phyloP scores from a whole-genome alignment of 1,140 invertebrate species.

The Cepaea nemoralis region DNA sequence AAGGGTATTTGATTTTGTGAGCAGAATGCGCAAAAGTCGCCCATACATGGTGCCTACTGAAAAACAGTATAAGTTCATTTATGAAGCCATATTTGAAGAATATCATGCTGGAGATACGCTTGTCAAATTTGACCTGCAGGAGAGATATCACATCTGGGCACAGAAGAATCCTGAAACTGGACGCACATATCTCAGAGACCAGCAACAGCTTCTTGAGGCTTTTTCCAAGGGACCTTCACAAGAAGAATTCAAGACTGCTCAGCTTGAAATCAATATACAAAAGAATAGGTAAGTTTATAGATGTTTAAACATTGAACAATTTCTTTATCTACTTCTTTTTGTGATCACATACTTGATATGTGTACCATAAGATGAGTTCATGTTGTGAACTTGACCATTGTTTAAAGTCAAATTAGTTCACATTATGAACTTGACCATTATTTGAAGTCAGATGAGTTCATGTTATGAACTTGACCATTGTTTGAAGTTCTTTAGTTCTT shows the following conservation, averaged over 20 bases:
- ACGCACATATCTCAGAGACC: conserved; percentile 62
- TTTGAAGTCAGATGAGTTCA: no score
- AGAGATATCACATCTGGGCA: conserved; percentile 56
- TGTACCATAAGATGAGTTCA: no score
- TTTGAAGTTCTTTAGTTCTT: no score
- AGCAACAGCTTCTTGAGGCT: conserved; percentile 60
- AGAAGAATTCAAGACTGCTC: conserved; percentile 49
- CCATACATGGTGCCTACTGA: conserved; percentile 67
- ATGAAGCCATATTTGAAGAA: conserved; percentile 67
- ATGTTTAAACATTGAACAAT: no score
- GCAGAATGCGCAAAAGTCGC: conserved; percentile 61
- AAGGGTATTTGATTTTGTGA: conserved; percentile 65
- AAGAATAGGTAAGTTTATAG: conserved; percentile 57
- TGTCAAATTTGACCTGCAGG: conserved; percentile 55
- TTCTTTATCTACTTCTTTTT: no score
- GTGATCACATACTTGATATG: no score
- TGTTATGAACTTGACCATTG: no score
- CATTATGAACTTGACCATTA: no score
- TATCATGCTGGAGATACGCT: conserved; percentile 58
- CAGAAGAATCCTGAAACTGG: conserved; percentile 56
- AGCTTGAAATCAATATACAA: conserved; percentile 51
- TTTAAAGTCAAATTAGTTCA: no score
- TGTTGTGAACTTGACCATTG: no score
- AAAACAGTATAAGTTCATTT: conserved; percentile 69
- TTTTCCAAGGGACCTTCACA: conserved; percentile 52